These are phyloP conservation scores for Neosalanx taihuensis DNA, from an alignment of 2,797 vertebrate species.

Conservation along the genomic window DNA sequence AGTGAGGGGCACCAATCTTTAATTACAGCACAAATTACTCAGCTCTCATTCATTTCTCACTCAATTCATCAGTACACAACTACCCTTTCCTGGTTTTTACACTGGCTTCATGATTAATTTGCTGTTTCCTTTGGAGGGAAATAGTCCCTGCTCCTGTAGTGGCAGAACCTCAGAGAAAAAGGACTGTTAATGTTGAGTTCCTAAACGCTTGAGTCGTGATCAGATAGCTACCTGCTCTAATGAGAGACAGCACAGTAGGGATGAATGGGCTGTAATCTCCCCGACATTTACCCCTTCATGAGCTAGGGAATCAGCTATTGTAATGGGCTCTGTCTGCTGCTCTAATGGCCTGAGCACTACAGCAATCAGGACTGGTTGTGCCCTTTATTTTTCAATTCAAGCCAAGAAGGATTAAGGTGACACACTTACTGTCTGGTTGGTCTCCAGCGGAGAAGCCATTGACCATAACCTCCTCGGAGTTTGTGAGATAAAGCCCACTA, in stretches of 20 bases:
- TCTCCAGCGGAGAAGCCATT: constrained; percentile 12
- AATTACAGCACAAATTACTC: constrained; percentile 81
- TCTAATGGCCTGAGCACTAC: constrained; percentile 15
- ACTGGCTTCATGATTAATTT: constrained; percentile 85
- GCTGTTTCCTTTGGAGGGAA: constrained; percentile 64
- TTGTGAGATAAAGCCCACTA: constrained; percentile 12
- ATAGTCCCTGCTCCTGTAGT: constrained; percentile 65
- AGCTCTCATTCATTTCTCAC: constrained; percentile 33
- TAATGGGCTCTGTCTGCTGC: constrained; percentile 34
- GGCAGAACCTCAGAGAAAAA: constrained; percentile 71
- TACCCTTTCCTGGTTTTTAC: constrained; percentile 76
- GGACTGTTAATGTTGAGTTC: constrained; percentile 72
- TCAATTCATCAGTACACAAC: constrained; percentile 80
- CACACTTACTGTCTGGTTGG: constrained; percentile 40
- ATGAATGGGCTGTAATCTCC: constrained; percentile 62
- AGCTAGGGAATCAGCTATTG: constrained; percentile 34
- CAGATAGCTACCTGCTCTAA: constrained; percentile 64
- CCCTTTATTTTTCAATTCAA: constrained; percentile 33
- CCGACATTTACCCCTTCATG: constrained; percentile 51
- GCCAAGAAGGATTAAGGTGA: constrained; percentile 26
- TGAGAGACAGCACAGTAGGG: constrained; percentile 52
- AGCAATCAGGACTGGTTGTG: constrained; percentile 8
- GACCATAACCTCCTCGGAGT: constrained; percentile 2
- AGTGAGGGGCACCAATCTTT: constrained; percentile 66
- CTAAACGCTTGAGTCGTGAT: constrained; percentile 58